phyloP scores from a whole-genome alignment of 2,797 vertebrate species.

The Microchirus variegatus region DNA sequence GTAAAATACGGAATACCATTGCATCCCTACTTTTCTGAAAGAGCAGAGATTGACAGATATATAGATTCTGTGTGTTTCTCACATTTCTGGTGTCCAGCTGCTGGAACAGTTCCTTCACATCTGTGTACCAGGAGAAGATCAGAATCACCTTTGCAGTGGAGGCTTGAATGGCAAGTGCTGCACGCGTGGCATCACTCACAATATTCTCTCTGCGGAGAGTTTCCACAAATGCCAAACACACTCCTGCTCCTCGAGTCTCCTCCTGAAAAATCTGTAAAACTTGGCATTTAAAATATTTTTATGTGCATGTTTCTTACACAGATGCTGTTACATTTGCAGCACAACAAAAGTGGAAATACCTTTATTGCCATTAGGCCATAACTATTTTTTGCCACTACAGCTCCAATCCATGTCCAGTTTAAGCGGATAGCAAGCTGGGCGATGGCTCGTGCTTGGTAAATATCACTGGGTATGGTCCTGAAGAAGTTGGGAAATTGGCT shows the following conservation, averaged over 20 bases:
- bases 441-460: constrained; percentile 75
- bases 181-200: constrained; percentile 59
- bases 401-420: constrained; percentile 80
- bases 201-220: constrained; percentile 71
- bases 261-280: constrained; percentile 69
- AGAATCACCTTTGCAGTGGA: constrained; percentile 77
- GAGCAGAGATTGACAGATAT: not conserved
- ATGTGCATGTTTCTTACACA: not conserved
- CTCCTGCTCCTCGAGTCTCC: constrained; percentile 55
- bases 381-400: constrained; percentile 74
- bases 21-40: too few species aligned
- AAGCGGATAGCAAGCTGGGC: constrained; percentile 74
- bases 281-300: not conserved
- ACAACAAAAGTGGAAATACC: constrained; percentile 28
- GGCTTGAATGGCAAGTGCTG: constrained; percentile 71
- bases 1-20: too few species aligned
- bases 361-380: constrained; percentile 76
- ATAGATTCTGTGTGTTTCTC: constrained; percentile 30
- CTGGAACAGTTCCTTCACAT: constrained; percentile 71
- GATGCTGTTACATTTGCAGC: not conserved
- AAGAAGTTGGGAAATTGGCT: constrained; percentile 65
- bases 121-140: constrained; percentile 75
- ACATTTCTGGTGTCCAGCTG: constrained; percentile 75
- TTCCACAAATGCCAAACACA: constrained; percentile 79
- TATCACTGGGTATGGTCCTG: constrained; percentile 80